Conservation (phyloP, 2,888 invertebrate genomes). For the Hecatera dysodea region DNA sequence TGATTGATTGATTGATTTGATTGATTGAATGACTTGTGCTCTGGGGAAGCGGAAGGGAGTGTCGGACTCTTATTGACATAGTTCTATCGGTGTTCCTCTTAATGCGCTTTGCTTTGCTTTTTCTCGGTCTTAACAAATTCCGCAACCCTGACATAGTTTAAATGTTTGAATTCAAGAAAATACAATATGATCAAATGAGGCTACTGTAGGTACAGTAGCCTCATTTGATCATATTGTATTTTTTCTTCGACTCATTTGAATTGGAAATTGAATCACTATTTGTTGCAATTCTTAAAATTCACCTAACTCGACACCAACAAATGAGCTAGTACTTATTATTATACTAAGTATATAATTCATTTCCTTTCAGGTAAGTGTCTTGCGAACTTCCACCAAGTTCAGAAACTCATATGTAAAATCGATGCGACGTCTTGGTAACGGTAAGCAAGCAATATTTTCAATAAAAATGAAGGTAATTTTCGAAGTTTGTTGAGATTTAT, state of each 20-base stretch:
- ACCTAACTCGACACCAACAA: slow-evolving; percentile 1
- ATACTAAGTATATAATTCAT: slow-evolving; percentile 39
- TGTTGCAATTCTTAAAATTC: neutral
- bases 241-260: neutral
- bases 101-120: no score
- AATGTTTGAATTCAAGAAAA: neutral
- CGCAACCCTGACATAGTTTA: no score
- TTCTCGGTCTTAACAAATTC: no score
- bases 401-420: slow-evolving; percentile 41
- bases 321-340: slow-evolving; percentile 10
- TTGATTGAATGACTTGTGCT: no score
- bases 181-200: no score
- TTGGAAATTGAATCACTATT: neutral
- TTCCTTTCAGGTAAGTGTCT: slow-evolving; percentile 67
- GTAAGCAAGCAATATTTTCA: slow-evolving; percentile 56
- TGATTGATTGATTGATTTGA: no score
- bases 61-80: no score
- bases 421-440: slow-evolving; percentile 45
- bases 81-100: no score
- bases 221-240: no score
- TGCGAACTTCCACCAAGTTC: slow-evolving; percentile 34
- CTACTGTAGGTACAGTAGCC: no score
- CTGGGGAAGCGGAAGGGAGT: no score
- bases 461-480: slow-evolving; percentile 26
- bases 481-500: slow-evolving; percentile 23